Conservation (phyloP, 2,113 vertebrate genomes). For the Pseudolaguvia tuberculata region DNA sequence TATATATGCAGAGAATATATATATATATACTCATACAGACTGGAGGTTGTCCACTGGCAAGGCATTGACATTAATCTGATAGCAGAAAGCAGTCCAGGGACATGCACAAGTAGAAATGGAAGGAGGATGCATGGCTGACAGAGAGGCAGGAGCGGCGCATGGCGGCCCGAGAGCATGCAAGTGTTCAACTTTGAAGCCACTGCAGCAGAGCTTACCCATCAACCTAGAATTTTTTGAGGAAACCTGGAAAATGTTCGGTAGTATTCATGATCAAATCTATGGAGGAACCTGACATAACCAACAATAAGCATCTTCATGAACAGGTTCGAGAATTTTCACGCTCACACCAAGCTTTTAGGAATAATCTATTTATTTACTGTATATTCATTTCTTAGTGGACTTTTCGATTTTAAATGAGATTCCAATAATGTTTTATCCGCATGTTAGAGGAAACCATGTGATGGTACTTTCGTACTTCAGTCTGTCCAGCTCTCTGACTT, state of each 20-base stretch:
- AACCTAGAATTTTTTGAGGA: not conserved
- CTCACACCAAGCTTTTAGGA: not conserved
- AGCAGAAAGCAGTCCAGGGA: constrained; percentile 60
- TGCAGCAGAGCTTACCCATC: constrained; percentile 7
- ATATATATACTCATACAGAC: constrained; percentile 12
- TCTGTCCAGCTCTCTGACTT: not conserved
- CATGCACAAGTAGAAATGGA: constrained; percentile 70
- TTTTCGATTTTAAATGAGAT: not conserved
- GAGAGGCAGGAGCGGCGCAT: constrained; percentile 51
- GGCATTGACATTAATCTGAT: constrained; percentile 73
- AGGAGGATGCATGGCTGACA: constrained; percentile 63
- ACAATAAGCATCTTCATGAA: not conserved
- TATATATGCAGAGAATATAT: no score
- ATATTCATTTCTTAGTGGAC: not conserved
- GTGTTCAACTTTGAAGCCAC: constrained; percentile 48
- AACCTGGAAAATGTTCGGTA: not conserved
- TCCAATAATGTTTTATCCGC: not conserved
- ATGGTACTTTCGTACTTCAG: not conserved
- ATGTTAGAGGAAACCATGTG: not conserved
- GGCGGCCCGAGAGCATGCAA: constrained; percentile 69
- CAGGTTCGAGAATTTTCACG: not conserved
- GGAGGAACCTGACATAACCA: not conserved
- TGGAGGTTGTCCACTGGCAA: constrained; percentile 74
- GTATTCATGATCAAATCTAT: not conserved
- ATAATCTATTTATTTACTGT: not conserved